Evolutionary conservation across 2,797 vertebrate genomes (phyloP).

Genomic region (Poecile montanus): DNA sequence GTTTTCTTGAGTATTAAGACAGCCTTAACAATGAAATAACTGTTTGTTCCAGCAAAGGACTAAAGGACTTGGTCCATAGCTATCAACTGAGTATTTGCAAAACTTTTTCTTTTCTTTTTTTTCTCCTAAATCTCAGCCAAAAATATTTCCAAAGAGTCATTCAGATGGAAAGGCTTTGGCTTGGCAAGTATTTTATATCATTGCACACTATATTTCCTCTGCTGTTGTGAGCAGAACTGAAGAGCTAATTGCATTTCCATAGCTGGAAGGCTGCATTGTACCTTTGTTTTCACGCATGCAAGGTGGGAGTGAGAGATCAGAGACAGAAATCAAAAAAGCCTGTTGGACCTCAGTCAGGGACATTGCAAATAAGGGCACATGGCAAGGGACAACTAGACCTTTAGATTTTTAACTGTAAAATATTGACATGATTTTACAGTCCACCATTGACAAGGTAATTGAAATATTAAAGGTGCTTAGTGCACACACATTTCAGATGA

Average conservation of each 20-base stretch:
- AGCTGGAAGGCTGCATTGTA: background rate
- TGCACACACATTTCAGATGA: accelerated
- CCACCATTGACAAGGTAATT: background rate
- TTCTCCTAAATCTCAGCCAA: background rate
- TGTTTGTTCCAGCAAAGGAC: constrained; percentile 36
- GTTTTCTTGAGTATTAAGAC: constrained; percentile 36
- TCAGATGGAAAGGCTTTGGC: constrained; percentile 36
- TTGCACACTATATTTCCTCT: background rate
- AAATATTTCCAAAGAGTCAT: constrained; percentile 63
- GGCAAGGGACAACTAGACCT: background rate
- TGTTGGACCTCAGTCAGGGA: background rate
- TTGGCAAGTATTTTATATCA: constrained; percentile 36
- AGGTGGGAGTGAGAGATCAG: background rate
- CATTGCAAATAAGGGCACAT: background rate
- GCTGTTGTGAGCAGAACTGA: background rate
- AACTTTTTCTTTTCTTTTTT: background rate
- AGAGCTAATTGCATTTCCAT: background rate
- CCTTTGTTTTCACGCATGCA: accelerated
- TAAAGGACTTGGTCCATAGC: constrained; percentile 1
- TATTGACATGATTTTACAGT: background rate
- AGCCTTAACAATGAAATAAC: constrained; percentile 62
- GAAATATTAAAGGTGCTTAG: background rate
- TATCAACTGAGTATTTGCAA: constrained; percentile 23
- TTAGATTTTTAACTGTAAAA: background rate
- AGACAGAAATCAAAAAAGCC: background rate